A percentile compares a stretch with the other conserved stretches of the same genome.
phyloP scores from a whole-genome alignment of 1,140 invertebrate genomes.

The Yoshiicerus persimilis region DNA sequence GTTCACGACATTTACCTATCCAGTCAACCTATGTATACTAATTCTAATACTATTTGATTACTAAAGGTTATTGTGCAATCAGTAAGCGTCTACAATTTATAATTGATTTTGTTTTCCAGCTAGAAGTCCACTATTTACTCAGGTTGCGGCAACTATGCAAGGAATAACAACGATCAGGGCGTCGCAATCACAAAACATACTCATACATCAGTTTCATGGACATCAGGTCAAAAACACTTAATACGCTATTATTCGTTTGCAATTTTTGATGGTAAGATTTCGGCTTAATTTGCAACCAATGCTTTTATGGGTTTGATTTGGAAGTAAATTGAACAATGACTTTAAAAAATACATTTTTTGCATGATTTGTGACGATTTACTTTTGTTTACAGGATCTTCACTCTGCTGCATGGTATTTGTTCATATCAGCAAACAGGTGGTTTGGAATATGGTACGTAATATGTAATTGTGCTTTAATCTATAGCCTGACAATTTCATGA shows the following conservation, averaged over 20 bases:
- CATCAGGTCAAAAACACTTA: conserved; percentile 58
- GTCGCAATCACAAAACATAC: conserved; percentile 70
- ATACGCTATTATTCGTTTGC: too few species aligned
- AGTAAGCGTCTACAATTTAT: too few species aligned
- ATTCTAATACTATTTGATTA: too few species aligned
- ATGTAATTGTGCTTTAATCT: too few species aligned
- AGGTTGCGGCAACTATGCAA: conserved; percentile 83
- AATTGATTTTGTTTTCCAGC: conserved; percentile 51
- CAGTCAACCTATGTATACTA: too few species aligned
- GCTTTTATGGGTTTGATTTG: neutral
- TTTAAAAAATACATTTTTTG: neutral
- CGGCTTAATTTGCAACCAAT: neutral
- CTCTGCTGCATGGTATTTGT: conserved; percentile 67
- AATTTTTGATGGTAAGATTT: too few species aligned
- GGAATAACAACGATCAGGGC: conserved; percentile 88
- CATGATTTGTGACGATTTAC: neutral
- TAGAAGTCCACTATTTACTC: conserved; percentile 79
- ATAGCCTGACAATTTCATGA: too few species aligned
- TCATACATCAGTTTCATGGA: conserved; percentile 77
- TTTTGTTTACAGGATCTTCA: conserved; percentile 55
- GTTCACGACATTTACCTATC: too few species aligned
- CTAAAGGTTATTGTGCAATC: too few species aligned
- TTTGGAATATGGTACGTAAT: conserved; percentile 46
- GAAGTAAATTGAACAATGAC: neutral
- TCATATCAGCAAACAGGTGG: conserved; percentile 61